Base-by-base conservation (phyloP, 2,797 vertebrate genomes). In the Paguma larvata region DNA sequence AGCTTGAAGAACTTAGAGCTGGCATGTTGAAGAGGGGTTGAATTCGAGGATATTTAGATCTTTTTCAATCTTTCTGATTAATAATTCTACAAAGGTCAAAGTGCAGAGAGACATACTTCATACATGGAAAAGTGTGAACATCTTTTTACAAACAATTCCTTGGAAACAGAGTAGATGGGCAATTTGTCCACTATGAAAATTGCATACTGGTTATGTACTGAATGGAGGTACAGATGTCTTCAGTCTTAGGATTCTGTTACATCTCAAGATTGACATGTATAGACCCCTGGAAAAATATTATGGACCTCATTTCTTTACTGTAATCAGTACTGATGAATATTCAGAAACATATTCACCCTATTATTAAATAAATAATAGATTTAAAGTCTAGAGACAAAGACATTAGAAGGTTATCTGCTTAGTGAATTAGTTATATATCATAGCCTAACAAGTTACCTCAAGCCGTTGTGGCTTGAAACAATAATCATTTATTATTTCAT, bases 351-450 rank as follows among this genome's bases (percentile, higher is more conserved):
- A 65, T 77, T 27, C 11, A 62, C 62, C 75, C 18, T 59, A 23
- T 51, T 70, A 79, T 75, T 82, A 93, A 88, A 56, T 84, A 91
- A 93, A 34, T 53, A 80, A 67, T 48, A 63, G 46, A 13, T 89
- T 78, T 85, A 51, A 2, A 82, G 8, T 95, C 9, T 46, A 92
- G 59, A 85, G 44, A 86, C 83, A 75, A 85, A 83, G 59, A 94
- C 91, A 65, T 9, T 44, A 80, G n/a, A 93, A 46, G 5, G 6
- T 67, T 16, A 79, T 83, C 21, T 78, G 8, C 27, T 48, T 85
- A 75, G 41, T 89, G 38, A 91, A 65, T 78, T 96, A 44, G 6
- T 70, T 78, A 56, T 30, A 13, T 65, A 13, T 80, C 30, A 48
- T 56, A 89, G 10, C 9, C 51, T 32, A 79, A 65, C 41, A 88